Percentiles rank a stretch among this genome's conserved stretches.
Evolutionary conservation across 2,888 invertebrate genomes (phyloP).

Genomic region (Eledona agricola): DNA sequence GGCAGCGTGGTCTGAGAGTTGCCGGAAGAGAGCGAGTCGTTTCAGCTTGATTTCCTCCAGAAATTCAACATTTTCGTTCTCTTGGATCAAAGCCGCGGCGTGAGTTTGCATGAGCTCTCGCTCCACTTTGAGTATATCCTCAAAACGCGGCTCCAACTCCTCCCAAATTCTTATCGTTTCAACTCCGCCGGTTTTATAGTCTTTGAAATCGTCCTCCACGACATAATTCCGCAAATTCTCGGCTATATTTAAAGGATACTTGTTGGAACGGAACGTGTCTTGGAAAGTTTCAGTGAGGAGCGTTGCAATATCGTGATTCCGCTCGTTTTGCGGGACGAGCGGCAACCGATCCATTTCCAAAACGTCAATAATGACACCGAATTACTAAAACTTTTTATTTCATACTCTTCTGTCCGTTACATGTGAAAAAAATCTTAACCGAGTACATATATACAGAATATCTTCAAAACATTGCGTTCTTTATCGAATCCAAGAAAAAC

Average conservation of each 20-base stretch:
- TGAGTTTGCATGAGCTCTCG: slow-evolving; percentile 50
- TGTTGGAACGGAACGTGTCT: slow-evolving; percentile 46
- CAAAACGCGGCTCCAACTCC: slow-evolving; percentile 5
- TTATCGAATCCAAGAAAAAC: slow-evolving; percentile 2
- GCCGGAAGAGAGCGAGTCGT: slow-evolving; percentile 42
- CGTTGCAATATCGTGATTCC: slow-evolving; percentile 50
- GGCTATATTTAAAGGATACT: slow-evolving; percentile 49
- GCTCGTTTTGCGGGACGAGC: slow-evolving; percentile 49
- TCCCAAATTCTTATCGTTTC: slow-evolving; percentile 18
- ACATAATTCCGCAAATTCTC: slow-evolving; percentile 49
- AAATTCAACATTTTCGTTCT: slow-evolving; percentile 47
- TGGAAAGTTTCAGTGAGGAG: slow-evolving; percentile 55
- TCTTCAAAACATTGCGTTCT: slow-evolving; percentile 15
- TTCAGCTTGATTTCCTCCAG: slow-evolving; percentile 48
- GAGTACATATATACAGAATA: slow-evolving; percentile 18
- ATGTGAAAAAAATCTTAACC: slow-evolving; percentile 25
- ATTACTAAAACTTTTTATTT: slow-evolving; percentile 27
- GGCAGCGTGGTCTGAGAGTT: slow-evolving; percentile 39
- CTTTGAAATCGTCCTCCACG: slow-evolving; percentile 41
- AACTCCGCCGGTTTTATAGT: background rate
- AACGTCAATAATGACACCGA: slow-evolving; percentile 9
- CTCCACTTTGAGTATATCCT: slow-evolving; percentile 8
- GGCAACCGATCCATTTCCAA: slow-evolving; percentile 52
- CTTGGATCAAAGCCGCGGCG: slow-evolving; percentile 47
- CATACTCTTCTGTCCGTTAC: slow-evolving; percentile 8